Percentiles rank a stretch among this genome's conserved stretches.
Evolutionary conservation across 1,140 invertebrate genomes (phyloP).

Genomic region (Drosophila trapezifrons): DNA sequence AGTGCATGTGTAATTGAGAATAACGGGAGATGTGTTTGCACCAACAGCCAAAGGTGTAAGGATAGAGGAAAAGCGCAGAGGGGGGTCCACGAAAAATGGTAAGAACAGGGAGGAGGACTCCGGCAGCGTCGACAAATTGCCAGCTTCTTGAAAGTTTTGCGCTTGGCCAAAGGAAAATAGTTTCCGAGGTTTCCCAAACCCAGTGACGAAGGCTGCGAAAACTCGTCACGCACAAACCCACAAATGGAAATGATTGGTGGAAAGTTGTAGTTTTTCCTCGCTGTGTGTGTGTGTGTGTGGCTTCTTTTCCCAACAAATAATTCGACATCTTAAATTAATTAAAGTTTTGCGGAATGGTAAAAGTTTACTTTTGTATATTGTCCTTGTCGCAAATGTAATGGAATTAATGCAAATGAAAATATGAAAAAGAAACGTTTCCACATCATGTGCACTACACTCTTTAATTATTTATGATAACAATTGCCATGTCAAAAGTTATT

Average conservation of each 20-base stretch:
- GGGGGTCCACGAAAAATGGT: background rate
- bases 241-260: constrained; percentile 11
- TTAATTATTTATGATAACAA: background rate
- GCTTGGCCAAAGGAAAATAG: constrained; percentile 31
- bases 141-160: constrained; percentile 21
- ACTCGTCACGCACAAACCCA: constrained; percentile 8
- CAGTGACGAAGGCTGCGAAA: constrained; percentile 29
- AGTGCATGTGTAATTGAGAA: constrained; percentile 39
- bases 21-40: constrained; percentile 23
- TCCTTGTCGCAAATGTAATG: constrained; percentile 6
- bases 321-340: constrained; percentile 41
- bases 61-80: background rate
- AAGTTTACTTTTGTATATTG: constrained; percentile 11
- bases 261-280: constrained; percentile 10
- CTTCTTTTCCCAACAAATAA: constrained; percentile 33
- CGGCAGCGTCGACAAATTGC: constrained; percentile 31
- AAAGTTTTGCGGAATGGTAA: constrained; percentile 33
- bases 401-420: constrained; percentile 15
- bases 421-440: constrained; percentile 2
- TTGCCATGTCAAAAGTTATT: constrained; percentile 2
- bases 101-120: no score
- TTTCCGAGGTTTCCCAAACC: constrained; percentile 22
- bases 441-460: background rate
- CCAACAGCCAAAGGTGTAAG: constrained; percentile 38
- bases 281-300: background rate